phyloP scores from a whole-genome alignment of 2,888 invertebrate species.

The Ormyrus pomaceus region DNA sequence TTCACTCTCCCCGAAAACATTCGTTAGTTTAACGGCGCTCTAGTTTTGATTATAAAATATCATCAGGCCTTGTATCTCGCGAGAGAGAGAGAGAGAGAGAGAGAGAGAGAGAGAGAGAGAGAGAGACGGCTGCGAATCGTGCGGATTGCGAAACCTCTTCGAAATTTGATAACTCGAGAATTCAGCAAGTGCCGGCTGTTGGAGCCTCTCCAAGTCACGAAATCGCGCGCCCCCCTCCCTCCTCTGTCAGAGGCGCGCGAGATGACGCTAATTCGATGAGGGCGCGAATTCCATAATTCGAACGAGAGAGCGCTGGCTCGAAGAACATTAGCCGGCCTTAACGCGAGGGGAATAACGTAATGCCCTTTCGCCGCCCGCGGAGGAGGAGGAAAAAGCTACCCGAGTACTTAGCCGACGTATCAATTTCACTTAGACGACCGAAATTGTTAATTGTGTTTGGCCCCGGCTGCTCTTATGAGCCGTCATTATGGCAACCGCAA shows the following conservation, averaged over 20 bases:
- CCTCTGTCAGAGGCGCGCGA: conserved; percentile 19
- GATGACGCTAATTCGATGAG: conserved; percentile 60
- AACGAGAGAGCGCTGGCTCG: conserved; percentile 44
- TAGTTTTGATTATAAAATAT: too few relatives aligned
- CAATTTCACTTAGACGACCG: conserved; percentile 31
- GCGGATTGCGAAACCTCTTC: background rate
- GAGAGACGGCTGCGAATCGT: too few relatives aligned
- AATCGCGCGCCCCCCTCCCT: background rate
- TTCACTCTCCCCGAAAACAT: too few relatives aligned
- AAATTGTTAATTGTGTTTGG: conserved; percentile 45
- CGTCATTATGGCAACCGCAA: conserved; percentile 29
- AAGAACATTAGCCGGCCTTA: conserved; percentile 45
- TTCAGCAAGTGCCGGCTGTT: conserved; percentile 38
- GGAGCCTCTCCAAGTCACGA: conserved; percentile 51
- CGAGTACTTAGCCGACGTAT: conserved; percentile 36
- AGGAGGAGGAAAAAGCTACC: conserved; percentile 32
- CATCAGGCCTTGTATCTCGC: too few relatives aligned
- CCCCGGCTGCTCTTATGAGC: background rate
- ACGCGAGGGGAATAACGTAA: conserved; percentile 39
- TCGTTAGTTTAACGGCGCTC: too few relatives aligned
- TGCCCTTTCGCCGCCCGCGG: conserved; percentile 16
- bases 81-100: too few relatives aligned
- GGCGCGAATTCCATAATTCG: conserved; percentile 59
- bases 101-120: too few relatives aligned
- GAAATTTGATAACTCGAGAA: conserved; percentile 48